Percentiles rank a stretch among this genome's conserved stretches.
These are phyloP conservation scores for Hippocampus zosterae DNA, from an alignment of 2,113 vertebrate species.

Conservation along the genomic window DNA sequence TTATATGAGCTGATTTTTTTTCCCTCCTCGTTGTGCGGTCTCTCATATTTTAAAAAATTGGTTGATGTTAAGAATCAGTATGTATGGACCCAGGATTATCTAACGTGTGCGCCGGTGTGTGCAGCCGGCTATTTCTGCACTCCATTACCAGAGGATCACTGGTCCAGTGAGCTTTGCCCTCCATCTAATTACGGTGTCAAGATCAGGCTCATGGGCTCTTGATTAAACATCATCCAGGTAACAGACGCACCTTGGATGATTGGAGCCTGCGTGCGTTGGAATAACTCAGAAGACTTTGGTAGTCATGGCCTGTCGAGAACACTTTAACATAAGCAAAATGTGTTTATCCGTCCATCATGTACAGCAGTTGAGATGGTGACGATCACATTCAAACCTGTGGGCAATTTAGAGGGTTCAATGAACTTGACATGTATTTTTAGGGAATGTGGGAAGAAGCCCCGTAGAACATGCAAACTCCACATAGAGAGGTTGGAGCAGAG, in stretches of 20 bases:
- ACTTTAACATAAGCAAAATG: slow-evolving; percentile 9
- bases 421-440: too few species aligned
- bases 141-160: slow-evolving; percentile 24
- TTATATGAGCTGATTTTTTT: too few species aligned
- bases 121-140: slow-evolving; percentile 6
- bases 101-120: background rate
- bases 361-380: background rate
- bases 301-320: background rate
- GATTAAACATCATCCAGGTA: slow-evolving; percentile 36
- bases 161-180: slow-evolving; percentile 38
- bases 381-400: too few species aligned
- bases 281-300: slow-evolving; percentile 14
- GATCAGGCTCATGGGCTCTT: slow-evolving; percentile 29
- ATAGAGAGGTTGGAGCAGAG: too few species aligned
- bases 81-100: slow-evolving; percentile 3
- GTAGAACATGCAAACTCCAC: too few species aligned
- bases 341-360: background rate
- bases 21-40: too few species aligned
- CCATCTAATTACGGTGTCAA: slow-evolving; percentile 37
- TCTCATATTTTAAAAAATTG: too few species aligned
- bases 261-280: slow-evolving; percentile 8
- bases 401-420: too few species aligned
- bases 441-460: too few species aligned
- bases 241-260: background rate
- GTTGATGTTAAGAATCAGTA: too few species aligned